Evolutionary conservation across 2,888 invertebrate species (phyloP).

Genomic region (Watsonalla binaria): DNA sequence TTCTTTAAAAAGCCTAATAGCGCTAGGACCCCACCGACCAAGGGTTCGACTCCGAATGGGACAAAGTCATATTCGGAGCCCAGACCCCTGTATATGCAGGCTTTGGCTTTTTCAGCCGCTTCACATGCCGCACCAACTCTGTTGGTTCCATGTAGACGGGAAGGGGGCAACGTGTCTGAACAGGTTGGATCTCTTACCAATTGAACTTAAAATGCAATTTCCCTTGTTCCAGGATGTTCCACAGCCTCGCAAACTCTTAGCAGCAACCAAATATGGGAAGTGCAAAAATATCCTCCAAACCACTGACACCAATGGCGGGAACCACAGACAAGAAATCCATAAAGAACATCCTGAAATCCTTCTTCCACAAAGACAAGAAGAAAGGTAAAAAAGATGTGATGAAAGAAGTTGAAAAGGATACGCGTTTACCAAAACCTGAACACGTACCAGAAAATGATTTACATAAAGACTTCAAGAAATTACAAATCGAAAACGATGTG

Average conservation of each 20-base stretch:
- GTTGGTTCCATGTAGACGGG: no score
- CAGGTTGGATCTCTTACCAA: no score
- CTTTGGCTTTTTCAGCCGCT: no score
- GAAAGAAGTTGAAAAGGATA: constrained; percentile 12
- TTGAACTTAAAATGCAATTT: background rate
- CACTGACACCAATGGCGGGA: constrained; percentile 44
- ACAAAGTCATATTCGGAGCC: no score
- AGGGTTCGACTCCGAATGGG: no score
- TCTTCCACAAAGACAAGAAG: constrained; percentile 33
- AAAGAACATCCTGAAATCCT: constrained; percentile 31
- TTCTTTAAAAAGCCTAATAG: no score
- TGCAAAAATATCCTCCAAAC: constrained; percentile 33
- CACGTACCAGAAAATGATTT: constrained; percentile 10
- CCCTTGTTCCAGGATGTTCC: constrained; percentile 21
- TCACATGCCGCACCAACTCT: no score
- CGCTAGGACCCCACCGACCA: no score
- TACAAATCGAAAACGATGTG: constrained; percentile 22
- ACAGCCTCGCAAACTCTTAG: constrained; percentile 8
- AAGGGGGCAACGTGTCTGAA: no score
- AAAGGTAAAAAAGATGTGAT: constrained; percentile 15
- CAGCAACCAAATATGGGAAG: constrained; percentile 45
- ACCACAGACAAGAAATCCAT: constrained; percentile 41
- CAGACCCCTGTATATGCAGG: no score
- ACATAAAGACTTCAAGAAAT: constrained; percentile 37
- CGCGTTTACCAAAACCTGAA: constrained; percentile 11